These are phyloP conservation scores for Pangasius sanitwongsei DNA, from an alignment of 2,797 vertebrate species.

Conservation along the genomic window DNA sequence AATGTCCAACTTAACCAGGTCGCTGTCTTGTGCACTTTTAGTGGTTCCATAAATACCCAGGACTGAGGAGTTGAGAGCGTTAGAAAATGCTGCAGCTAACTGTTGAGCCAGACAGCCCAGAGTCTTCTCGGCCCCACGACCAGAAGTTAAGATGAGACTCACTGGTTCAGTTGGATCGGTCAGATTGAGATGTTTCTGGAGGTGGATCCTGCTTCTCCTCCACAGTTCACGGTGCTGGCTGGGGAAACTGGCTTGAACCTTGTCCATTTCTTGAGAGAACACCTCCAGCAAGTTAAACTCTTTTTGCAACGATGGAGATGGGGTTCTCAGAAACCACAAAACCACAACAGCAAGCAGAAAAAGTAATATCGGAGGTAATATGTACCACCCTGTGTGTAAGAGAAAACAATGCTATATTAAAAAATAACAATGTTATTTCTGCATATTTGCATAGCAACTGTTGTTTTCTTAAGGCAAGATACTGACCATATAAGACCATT, in stretches of 20 bases:
- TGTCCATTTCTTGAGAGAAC: slow-evolving; percentile 78
- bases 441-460: not conserved
- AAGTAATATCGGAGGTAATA: accelerated
- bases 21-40: slow-evolving; percentile 73
- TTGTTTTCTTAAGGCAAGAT: not conserved
- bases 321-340: not conserved
- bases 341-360: not conserved
- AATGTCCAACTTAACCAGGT: slow-evolving; percentile 81
- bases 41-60: slow-evolving; percentile 75
- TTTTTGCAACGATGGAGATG: slow-evolving; percentile 43
- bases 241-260: slow-evolving; percentile 67
- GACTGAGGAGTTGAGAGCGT: slow-evolving; percentile 68
- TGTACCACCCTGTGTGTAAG: not conserved
- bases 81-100: slow-evolving; percentile 79
- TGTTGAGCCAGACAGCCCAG: slow-evolving; percentile 80
- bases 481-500: not conserved
- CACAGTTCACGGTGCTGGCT: slow-evolving; percentile 79
- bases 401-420: not conserved
- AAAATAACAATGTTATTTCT: not conserved
- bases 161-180: slow-evolving; percentile 79
- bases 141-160: slow-evolving; percentile 84
- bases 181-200: slow-evolving; percentile 82
- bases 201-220: slow-evolving; percentile 78
- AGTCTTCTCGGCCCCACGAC: slow-evolving; percentile 75
- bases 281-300: slow-evolving; percentile 67